These are phyloP conservation scores for Bhutanitis thaidina DNA, from an alignment of 2,888 invertebrate species.

Conservation along the genomic window DNA sequence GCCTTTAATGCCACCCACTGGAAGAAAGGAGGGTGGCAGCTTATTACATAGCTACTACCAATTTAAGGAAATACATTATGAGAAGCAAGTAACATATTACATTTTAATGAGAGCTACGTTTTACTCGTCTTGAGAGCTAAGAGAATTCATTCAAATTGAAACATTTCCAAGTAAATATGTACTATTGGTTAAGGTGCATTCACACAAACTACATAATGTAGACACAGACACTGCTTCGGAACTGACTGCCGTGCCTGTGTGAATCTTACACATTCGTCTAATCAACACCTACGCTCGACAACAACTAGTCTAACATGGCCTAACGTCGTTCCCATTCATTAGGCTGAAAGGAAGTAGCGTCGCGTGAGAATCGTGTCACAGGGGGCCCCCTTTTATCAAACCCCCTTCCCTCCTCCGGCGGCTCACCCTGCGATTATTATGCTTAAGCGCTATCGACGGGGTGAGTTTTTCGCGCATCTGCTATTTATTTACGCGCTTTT, in stretches of 20 bases:
- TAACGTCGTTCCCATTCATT: slow-evolving; percentile 71
- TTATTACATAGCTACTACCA: too few species aligned
- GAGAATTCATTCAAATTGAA: too few species aligned
- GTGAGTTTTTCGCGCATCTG: slow-evolving; percentile 79
- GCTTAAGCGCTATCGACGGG: slow-evolving; percentile 71
- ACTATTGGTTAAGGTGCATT: not conserved
- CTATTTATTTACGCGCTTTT: slow-evolving; percentile 79
- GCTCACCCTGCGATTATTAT: slow-evolving; percentile 67
- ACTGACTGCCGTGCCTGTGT: not conserved
- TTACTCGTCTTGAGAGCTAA: too few species aligned
- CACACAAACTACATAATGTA: not conserved
- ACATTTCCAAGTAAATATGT: not conserved
- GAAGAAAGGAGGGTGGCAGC: too few species aligned
- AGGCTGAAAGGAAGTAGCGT: slow-evolving; percentile 68
- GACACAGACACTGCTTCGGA: too few species aligned
- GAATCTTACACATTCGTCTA: slow-evolving; percentile 2
- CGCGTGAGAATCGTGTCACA: slow-evolving; percentile 78
- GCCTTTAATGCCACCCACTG: too few species aligned
- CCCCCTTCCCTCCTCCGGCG: slow-evolving; percentile 31
- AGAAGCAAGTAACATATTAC: too few species aligned
- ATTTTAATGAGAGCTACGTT: too few species aligned
- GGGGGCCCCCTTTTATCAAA: slow-evolving; percentile 32
- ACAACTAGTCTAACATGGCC: slow-evolving; percentile 54
- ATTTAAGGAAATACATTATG: too few species aligned
- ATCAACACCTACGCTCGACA: slow-evolving; percentile 17